These are phyloP conservation scores for Falco rusticolus DNA, from an alignment of 2,797 vertebrate species.

Conservation along the genomic window DNA sequence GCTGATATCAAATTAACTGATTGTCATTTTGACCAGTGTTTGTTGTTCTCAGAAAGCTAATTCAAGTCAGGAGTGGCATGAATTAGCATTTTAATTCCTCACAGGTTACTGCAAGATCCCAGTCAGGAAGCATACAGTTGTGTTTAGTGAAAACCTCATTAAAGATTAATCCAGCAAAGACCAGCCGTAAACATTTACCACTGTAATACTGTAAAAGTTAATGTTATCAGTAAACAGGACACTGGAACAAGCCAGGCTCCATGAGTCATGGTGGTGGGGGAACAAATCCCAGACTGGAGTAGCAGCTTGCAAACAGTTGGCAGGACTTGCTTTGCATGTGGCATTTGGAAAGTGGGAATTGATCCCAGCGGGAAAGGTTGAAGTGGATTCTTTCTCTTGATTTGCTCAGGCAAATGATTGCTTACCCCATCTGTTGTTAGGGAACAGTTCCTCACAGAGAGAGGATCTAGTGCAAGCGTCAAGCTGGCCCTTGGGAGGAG, in stretches of 20 bases:
- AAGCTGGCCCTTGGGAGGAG: not conserved
- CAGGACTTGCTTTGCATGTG: not conserved
- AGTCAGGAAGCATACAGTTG: not conserved
- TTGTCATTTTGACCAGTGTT: not conserved
- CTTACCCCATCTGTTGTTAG: not conserved
- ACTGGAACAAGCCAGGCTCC: not conserved
- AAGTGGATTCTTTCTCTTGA: conserved; percentile 23
- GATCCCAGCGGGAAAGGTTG: not conserved
- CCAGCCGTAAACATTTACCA: conserved; percentile 17
- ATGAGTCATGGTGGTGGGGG: not conserved
- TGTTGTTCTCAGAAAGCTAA: not conserved
- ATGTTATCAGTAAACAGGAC: conserved; percentile 20
- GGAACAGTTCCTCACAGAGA: not conserved
- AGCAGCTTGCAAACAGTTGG: not conserved
- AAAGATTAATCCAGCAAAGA: conserved; percentile 55
- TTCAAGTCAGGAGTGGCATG: not conserved
- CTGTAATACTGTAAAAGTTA: conserved; percentile 49
- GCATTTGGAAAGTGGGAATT: not conserved
- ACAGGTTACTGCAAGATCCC: not conserved
- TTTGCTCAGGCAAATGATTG: conserved; percentile 7
- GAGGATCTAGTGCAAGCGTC: not conserved
- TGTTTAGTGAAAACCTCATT: conserved; percentile 48
- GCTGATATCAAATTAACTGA: not conserved
- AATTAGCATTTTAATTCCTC: conserved; percentile 28
- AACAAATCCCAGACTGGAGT: not conserved